These are phyloP conservation scores for Anas bahamensis DNA, from an alignment of 2,797 vertebrate species.

Conservation along the genomic window DNA sequence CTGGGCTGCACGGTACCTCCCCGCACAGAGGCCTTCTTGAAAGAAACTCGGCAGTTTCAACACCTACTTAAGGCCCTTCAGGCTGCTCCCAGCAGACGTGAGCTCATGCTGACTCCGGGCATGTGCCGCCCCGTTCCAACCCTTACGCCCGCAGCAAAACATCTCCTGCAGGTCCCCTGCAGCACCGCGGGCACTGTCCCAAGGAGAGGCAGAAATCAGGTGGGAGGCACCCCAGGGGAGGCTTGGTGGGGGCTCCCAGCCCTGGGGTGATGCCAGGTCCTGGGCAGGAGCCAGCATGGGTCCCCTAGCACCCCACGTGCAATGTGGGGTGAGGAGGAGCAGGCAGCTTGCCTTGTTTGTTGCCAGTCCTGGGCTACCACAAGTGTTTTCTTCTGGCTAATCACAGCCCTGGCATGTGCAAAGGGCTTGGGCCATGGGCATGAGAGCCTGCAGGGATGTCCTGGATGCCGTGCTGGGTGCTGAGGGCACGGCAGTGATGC, in stretches of 20 bases:
- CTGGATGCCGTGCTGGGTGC: not conserved
- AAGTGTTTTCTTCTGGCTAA: conserved; percentile 33
- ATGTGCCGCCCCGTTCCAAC: conserved; percentile 16
- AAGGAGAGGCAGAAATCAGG: not conserved
- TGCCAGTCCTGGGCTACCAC: not conserved
- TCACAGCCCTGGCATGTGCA: accelerated
- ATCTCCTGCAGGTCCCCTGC: not conserved
- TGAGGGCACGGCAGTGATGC: not conserved
- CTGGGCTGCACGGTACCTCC: not conserved
- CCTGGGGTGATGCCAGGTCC: too few species aligned
- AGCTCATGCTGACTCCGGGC: conserved; percentile 70
- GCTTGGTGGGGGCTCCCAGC: not conserved
- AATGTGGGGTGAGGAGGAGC: accelerated
- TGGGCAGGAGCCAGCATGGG: too few species aligned
- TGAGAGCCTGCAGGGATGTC: conserved; percentile 8
- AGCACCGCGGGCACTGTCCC: accelerated
- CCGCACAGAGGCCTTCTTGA: conserved; percentile 42
- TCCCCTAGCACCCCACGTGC: not conserved
- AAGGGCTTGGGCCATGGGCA: not conserved
- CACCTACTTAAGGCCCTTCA: conserved; percentile 75
- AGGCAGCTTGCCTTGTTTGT: not conserved
- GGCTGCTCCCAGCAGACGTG: conserved; percentile 67
- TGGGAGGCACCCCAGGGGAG: not conserved
- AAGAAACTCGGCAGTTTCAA: conserved; percentile 73
- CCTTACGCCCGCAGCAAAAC: conserved; percentile 32